phyloP scores from a whole-genome alignment of 2,888 invertebrate species.

The Acronicta psi region DNA sequence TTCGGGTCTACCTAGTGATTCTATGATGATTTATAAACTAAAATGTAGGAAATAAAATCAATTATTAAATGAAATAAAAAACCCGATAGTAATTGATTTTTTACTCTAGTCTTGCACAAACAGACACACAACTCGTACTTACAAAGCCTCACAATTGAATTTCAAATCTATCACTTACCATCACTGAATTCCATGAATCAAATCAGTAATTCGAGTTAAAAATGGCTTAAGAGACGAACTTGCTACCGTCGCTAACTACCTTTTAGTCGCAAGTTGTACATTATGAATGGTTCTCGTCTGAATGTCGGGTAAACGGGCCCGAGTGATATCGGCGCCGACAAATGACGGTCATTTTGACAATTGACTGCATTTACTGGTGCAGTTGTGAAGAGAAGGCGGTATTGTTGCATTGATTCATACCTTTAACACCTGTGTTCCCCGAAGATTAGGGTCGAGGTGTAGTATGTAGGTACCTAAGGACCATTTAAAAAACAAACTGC shows the following conservation, averaged over 20 bases:
- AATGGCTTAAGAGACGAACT: neutral
- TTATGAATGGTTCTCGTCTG: constrained; percentile 1
- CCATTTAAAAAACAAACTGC: too few relatives aligned
- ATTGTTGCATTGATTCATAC: neutral
- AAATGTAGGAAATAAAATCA: too few relatives aligned
- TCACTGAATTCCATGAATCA: constrained; percentile 2
- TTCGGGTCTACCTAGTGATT: too few relatives aligned
- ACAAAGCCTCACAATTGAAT: constrained; percentile 6
- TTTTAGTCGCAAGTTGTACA: neutral
- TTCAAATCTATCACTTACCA: constrained; percentile 1
- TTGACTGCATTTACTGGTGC: constrained; percentile 3
- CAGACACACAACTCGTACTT: neutral
- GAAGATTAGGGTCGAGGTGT: too few relatives aligned
- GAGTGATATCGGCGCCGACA: neutral
- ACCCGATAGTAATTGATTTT: too few relatives aligned
- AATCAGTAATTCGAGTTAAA: neutral
- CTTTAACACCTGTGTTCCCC: too few relatives aligned
- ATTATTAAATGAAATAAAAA: too few relatives aligned
- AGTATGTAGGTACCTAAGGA: too few relatives aligned
- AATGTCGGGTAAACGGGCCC: constrained; percentile 2
- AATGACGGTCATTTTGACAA: constrained; percentile 6
- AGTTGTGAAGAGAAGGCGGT: neutral
- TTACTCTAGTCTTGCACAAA: too few relatives aligned
- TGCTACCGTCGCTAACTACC: neutral
- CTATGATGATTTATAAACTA: too few relatives aligned